Evolutionary conservation across 2,797 vertebrate genomes (phyloP).

Genomic region (Crocodylus rhombifer): DNA sequence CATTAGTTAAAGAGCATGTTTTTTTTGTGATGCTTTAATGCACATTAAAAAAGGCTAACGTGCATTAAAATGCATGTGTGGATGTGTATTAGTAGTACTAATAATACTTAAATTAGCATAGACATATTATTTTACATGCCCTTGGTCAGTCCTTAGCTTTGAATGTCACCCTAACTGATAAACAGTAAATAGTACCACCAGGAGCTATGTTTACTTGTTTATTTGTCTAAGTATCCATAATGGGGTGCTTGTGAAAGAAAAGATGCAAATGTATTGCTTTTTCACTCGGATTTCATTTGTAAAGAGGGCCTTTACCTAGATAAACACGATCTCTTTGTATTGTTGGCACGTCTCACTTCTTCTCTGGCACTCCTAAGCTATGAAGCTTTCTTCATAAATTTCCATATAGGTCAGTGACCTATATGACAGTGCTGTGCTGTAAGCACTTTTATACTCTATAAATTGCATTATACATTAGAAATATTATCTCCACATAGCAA

Average conservation of each 20-base stretch:
- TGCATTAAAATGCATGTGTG: too few species aligned
- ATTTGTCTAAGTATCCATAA: not conserved
- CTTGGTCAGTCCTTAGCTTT: constrained; percentile 9
- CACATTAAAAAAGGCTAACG: too few species aligned
- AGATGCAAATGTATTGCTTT: constrained; percentile 44
- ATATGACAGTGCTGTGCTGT: constrained; percentile 16
- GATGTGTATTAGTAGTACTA: not conserved
- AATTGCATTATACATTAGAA: constrained; percentile 62
- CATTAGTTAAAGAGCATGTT: too few species aligned
- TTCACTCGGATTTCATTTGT: constrained; percentile 5
- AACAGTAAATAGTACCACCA: not conserved
- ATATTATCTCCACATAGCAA: constrained; percentile 53
- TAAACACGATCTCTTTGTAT: constrained; percentile 20
- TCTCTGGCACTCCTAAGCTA: not conserved
- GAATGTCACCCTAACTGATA: not conserved
- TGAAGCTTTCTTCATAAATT: constrained; percentile 69
- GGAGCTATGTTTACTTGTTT: not conserved
- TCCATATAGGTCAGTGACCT: constrained; percentile 64
- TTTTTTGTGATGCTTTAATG: too few species aligned
- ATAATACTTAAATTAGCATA: constrained; percentile 50
- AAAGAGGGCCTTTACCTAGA: constrained; percentile 23
- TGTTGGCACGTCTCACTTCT: not conserved
- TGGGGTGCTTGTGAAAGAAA: not conserved
- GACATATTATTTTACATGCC: constrained; percentile 34
- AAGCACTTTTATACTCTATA: constrained; percentile 66